Evolutionary conservation across 1,140 invertebrate genomes (phyloP), one percentile per base, ranked within the genome.

Genomic region (Argopecten irradians): DNA sequence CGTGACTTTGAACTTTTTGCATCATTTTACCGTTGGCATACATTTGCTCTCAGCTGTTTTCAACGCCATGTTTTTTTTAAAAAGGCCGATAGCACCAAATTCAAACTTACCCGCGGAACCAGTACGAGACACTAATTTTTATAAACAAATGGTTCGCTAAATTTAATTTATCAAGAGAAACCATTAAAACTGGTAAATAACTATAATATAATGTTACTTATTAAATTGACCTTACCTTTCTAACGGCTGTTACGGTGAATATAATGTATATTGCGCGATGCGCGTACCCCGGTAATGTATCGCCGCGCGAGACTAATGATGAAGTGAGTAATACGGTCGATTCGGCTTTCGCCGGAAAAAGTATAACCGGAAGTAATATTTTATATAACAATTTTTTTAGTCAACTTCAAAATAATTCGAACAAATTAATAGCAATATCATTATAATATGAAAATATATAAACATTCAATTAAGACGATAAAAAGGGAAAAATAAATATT

Each of bases 81-180:
- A 28, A 71, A n/a, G 7, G 55, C 22, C 55, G 28, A 16, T n/a
- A n/a, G n/a, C n/a, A n/a, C n/a, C n/a, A n/a, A 39, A 46, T 71
- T 71, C 55, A 71, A 71, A 71, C 55, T 71, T 71, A 71, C 55
- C 55, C 55, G 55, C 55, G 55, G 55, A 71, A 28, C 43, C 55
- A 71, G 22, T n/a, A 3, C 55, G 55, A 71, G 55, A 71, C 55
- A n/a, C 2, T 19, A 19, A 55, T 28, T 0, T 28, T 28, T 8
- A 11, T 71, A 71, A 71, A 71, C 2, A 71, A 71, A n/a, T 11
- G 28, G 1, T 71, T 71, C 22, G 55, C 8, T 71, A 71, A n/a
- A 71, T 28, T 28, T 1, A 71, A 3, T 28, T 16, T 5, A 71
- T 71, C 22, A 1, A 16, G 8, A n/a, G 5, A 71, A 8, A 71